A percentile compares a stretch with the other conserved stretches of the same genome.
phyloP scores from a whole-genome alignment of 2,113 vertebrate species.

The Hylia prasina region DNA sequence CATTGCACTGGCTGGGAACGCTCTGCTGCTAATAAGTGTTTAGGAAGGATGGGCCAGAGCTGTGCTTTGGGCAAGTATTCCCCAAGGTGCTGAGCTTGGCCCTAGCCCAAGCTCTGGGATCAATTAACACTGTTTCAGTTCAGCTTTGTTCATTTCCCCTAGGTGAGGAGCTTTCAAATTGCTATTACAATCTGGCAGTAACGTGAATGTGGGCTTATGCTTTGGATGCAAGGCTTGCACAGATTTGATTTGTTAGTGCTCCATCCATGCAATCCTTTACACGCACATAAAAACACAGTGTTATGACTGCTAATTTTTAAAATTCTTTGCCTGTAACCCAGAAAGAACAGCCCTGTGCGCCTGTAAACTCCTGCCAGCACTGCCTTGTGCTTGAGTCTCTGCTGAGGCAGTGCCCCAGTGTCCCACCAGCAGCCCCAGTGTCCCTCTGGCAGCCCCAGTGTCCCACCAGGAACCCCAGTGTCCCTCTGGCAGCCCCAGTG shows the following conservation, averaged over 20 bases:
- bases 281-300: rapidly evolving
- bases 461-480: rapidly evolving
- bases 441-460: rapidly evolving
- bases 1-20: neutral
- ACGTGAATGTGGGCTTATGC: rapidly evolving
- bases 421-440: too few species aligned
- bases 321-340: neutral
- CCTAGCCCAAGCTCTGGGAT: neutral
- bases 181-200: neutral
- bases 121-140: neutral
- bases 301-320: neutral
- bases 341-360: neutral
- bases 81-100: neutral
- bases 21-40: neutral
- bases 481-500: neutral
- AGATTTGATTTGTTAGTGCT: neutral
- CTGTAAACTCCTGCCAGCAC: neutral
- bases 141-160: neutral
- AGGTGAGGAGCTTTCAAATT: neutral
- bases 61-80: neutral
- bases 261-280: neutral
- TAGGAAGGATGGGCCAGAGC: neutral
- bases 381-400: neutral
- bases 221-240: neutral
- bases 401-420: neutral